Conservation (phyloP, 1,140 invertebrate species). For the Lasaia peninsularis region DNA sequence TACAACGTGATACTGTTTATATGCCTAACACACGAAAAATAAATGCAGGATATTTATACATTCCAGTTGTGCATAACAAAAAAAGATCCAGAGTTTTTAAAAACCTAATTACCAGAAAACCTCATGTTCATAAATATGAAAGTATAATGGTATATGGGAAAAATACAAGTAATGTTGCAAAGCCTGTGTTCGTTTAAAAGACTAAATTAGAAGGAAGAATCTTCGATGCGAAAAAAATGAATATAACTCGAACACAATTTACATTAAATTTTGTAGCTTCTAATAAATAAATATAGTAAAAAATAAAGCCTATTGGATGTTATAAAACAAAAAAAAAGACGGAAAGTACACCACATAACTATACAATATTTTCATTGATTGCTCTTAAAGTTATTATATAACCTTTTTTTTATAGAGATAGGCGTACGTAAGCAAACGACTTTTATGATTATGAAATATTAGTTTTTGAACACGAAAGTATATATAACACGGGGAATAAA, state of each 20-base stretch:
- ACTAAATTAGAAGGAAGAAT: too few relatives aligned
- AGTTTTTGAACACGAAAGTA: conserved; percentile 85
- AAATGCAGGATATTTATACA: too few relatives aligned
- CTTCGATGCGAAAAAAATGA: too few relatives aligned
- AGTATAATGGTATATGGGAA: conserved; percentile 86
- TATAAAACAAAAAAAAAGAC: too few relatives aligned
- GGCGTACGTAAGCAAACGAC: conserved; percentile 61
- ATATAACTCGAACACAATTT: too few relatives aligned
- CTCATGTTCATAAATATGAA: conserved; percentile 81
- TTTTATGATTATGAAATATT: conserved; percentile 80
- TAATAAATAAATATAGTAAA: too few relatives aligned
- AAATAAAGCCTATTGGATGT: too few relatives aligned
- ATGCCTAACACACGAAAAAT: conserved; percentile 54
- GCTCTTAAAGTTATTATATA: too few relatives aligned
- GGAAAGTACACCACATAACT: too few relatives aligned
- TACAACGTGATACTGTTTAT: conserved; percentile 43
- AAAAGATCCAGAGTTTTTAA: conserved; percentile 54
- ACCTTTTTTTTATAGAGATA: too few relatives aligned
- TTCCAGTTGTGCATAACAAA: conserved; percentile 61
- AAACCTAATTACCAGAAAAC: conserved; percentile 64
- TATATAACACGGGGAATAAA: conserved; percentile 88
- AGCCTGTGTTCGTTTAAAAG: conserved; percentile 83
- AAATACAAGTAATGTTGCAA: conserved; percentile 88
- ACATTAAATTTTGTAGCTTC: too few relatives aligned
- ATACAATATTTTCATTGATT: too few relatives aligned